These are phyloP conservation scores for Panthera leo DNA, from an alignment of 2,113 vertebrate genomes.

Conservation along the genomic window DNA sequence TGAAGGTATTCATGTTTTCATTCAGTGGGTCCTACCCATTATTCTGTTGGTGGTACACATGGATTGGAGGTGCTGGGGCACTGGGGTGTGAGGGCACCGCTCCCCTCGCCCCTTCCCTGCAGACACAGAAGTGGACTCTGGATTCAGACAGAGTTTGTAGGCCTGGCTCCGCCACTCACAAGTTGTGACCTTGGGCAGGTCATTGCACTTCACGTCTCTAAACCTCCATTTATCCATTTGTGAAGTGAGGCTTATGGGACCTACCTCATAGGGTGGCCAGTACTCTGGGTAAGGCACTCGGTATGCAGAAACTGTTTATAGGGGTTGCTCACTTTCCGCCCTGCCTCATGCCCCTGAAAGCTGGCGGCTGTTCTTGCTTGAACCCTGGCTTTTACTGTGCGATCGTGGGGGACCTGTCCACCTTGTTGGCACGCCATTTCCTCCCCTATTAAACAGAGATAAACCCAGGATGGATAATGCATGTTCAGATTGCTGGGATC, in stretches of 20 bases:
- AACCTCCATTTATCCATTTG: background rate
- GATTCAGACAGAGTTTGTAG: background rate
- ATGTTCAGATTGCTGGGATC: background rate
- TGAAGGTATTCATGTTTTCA: background rate
- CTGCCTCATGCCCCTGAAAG: background rate
- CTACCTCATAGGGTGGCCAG: accelerated
- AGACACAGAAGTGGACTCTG: background rate
- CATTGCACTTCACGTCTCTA: background rate
- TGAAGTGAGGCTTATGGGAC: background rate
- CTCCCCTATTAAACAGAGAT: background rate
- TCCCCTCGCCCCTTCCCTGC: background rate
- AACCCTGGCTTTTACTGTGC: background rate
- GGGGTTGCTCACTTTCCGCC: background rate
- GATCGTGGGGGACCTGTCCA: background rate
- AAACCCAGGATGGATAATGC: background rate
- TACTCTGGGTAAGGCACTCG: accelerated
- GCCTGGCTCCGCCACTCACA: background rate
- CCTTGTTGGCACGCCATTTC: background rate
- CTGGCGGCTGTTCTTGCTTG: background rate
- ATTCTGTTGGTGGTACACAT: background rate
- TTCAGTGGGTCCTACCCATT: background rate
- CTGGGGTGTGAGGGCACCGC: background rate
- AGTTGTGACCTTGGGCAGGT: background rate
- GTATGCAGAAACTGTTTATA: too few species aligned
- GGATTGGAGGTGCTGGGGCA: background rate